Evolutionary conservation across 2,797 vertebrate genomes (phyloP), one percentile per base, ranked within the genome.

Genomic region (Pipistrellus pipistrellus): DNA sequence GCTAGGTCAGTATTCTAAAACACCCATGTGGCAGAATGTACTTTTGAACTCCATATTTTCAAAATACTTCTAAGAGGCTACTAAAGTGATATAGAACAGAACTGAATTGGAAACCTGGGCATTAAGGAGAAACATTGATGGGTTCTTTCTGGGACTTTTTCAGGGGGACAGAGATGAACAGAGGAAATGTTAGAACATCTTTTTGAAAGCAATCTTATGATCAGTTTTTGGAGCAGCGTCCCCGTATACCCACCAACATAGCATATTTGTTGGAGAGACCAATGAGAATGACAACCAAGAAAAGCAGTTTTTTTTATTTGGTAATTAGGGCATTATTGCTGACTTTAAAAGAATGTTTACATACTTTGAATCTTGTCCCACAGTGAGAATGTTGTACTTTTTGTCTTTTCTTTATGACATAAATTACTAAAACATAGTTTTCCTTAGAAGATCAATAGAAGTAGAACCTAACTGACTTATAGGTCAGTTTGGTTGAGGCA

Each of bases 21-120:
- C 44, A 88, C 25, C 48, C 85, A 12, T 0, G 23, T 15, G 59
- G 91, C 44, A 87, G 55, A 88, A 82, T 38, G 35, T 30, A 75
- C 51, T 86, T 87, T 38, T 69, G 66, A 94, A 21, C 86, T 92
- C 68, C 69, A 71, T 10, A 64, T 94, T 59, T 91, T 88, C 71
- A 83, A 17, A 71, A 83, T 14, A 85, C 44, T 91, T 88, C 53
- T 55, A 85, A 64, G 62, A 94, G 64, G 41, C 21, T 53, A 64
- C 55, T 85, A 48, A 83, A 85, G 27, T 83, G 41, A 89, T 14
- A 4, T 20, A 91, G 55, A 94, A 83, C 38, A 88, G 20, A 93
- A 90, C 10, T 59, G 9, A 46, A 38, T 92, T 73, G 80, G 59
- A 93, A 87, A 87, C 55, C 81, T 64, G 66, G 62, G 48, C 27